phyloP scores from a whole-genome alignment of 2,113 vertebrate species.

The Carollia perspicillata region DNA sequence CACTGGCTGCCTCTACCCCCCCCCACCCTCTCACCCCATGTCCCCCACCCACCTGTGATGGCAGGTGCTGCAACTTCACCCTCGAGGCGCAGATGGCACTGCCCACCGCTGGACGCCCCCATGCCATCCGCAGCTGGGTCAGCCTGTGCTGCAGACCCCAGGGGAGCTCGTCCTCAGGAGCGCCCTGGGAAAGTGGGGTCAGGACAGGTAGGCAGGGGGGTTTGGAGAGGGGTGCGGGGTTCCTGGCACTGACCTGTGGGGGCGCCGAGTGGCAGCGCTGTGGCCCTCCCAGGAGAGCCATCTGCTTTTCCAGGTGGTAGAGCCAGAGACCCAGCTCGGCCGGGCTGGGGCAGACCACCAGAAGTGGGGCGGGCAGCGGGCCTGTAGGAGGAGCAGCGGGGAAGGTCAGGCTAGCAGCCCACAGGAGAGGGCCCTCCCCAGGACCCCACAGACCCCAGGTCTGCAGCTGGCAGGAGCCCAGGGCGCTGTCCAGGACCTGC shows the following conservation, averaged over 20 bases:
- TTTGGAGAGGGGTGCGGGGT: accelerated
- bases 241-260: constrained; percentile 73
- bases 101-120: constrained; percentile 86
- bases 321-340: constrained; percentile 91
- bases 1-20: background rate
- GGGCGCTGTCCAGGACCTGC: accelerated
- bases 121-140: constrained; percentile 87
- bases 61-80: constrained; percentile 93
- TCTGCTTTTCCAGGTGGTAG: constrained; percentile 92
- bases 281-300: constrained; percentile 85
- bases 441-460: background rate
- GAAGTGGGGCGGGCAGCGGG: constrained; percentile 90
- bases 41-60: constrained; percentile 87
- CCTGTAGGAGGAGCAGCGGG: constrained; percentile 77
- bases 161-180: constrained; percentile 83
- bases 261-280: constrained; percentile 48
- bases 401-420: background rate
- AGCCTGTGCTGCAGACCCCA: constrained; percentile 88
- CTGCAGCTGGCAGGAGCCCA: background rate
- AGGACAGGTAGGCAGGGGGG: background rate
- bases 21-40: background rate
- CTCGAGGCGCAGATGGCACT: constrained; percentile 89
- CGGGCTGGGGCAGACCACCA: constrained; percentile 90
- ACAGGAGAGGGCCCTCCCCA: background rate
- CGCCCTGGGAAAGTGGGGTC: background rate